phyloP scores from a whole-genome alignment of 1,140 invertebrate genomes.

The Musca vetustissima region DNA sequence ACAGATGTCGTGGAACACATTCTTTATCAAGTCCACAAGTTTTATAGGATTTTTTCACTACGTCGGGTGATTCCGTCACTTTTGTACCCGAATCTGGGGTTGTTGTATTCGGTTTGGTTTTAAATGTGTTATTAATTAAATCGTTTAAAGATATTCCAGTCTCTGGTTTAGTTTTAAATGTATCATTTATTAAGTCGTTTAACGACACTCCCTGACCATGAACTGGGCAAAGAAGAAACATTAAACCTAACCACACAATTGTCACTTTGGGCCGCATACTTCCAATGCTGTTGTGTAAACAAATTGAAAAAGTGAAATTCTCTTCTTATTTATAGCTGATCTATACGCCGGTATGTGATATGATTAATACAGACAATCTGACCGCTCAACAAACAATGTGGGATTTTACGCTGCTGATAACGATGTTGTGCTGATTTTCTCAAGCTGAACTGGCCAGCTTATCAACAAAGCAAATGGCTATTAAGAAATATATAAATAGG shows the following conservation, averaged over 20 bases:
- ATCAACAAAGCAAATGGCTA: too few species aligned
- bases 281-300: background rate
- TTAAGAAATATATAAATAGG: too few species aligned
- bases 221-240: too few species aligned
- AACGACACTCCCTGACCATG: background rate
- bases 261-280: background rate
- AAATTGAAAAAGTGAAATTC: background rate
- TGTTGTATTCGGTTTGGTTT: too few species aligned
- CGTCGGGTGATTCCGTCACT: background rate
- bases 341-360: too few species aligned
- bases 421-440: too few species aligned
- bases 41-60: constrained; percentile 7
- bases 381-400: background rate
- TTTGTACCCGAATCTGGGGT: background rate
- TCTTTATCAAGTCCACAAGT: constrained; percentile 56
- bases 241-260: background rate
- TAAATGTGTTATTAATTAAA: too few species aligned
- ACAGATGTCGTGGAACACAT: constrained; percentile 48
- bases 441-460: too few species aligned
- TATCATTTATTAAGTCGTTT: background rate
- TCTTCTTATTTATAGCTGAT: too few species aligned
- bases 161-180: background rate
- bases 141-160: too few species aligned
- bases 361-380: too few species aligned
- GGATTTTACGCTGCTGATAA: background rate